Evolutionary conservation across 53 echinoderm and acorn worm species (phyloP).

Genomic region (Hippasteria phrygiana): DNA sequence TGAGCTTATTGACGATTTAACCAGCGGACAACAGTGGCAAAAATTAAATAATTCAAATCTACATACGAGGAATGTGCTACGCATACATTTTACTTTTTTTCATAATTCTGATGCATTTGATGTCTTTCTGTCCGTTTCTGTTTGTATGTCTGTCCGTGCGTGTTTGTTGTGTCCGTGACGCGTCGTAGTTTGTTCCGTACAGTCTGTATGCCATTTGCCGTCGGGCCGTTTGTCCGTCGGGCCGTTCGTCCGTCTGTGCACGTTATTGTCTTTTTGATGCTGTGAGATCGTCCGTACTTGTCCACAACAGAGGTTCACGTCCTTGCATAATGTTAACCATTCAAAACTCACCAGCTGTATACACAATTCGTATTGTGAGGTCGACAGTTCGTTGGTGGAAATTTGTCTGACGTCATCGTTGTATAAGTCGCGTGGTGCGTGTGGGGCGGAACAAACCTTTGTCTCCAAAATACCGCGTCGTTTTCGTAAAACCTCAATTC

Average conservation of each 20-base stretch:
- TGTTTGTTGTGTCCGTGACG: not conserved
- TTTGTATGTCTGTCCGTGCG: not conserved
- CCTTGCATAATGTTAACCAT: not conserved
- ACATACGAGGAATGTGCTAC: constrained; percentile 37
- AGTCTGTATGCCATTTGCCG: not conserved
- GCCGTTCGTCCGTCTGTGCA: not conserved
- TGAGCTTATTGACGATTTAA: too few relatives aligned
- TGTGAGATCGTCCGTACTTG: too few relatives aligned
- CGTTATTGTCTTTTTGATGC: too few relatives aligned
- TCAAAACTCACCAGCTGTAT: not conserved
- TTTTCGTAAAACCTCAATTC: too few relatives aligned
- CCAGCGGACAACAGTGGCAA: not conserved
- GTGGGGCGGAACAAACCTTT: not conserved
- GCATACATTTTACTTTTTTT: not conserved
- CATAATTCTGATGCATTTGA: not conserved
- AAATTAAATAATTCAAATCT: not conserved
- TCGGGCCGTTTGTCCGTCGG: not conserved
- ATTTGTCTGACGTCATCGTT: not conserved
- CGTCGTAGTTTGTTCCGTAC: not conserved
- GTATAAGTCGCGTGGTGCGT: not conserved
- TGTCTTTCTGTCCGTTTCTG: not conserved
- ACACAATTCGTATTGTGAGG: too few relatives aligned
- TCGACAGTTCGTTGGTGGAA: not conserved
- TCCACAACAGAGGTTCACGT: not conserved
- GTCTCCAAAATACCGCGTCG: not conserved